Evolutionary conservation across 2,888 invertebrate genomes (phyloP).

Genomic region (Corythucha ciliata): DNA sequence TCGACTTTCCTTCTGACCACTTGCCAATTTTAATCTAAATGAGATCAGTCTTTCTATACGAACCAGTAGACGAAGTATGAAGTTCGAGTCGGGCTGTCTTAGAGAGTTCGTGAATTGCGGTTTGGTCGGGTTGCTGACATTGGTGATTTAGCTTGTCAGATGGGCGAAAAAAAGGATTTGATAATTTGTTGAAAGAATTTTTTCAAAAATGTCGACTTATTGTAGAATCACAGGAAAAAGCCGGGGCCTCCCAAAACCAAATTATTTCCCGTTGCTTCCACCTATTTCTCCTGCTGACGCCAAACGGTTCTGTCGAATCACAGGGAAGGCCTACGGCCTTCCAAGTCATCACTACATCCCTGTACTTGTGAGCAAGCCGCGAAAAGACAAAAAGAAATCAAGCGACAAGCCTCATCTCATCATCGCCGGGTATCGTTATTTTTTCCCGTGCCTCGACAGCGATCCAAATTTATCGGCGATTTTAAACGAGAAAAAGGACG

Average conservation of each 20-base stretch:
- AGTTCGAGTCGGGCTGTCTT: too few species aligned
- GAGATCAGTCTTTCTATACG: too few species aligned
- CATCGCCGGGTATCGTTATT: constrained; percentile 61
- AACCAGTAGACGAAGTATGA: too few species aligned
- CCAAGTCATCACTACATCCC: constrained; percentile 71
- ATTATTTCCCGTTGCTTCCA: constrained; percentile 70
- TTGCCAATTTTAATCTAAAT: too few species aligned
- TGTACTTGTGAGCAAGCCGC: constrained; percentile 50
- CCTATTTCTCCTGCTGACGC: constrained; percentile 78
- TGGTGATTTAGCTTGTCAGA: too few species aligned
- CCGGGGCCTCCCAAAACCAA: constrained; percentile 68
- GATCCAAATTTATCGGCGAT: constrained; percentile 47
- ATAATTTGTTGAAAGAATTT: too few species aligned
- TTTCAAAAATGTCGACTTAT: constrained; percentile 44
- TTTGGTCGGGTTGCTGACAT: too few species aligned
- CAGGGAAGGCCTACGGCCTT: constrained; percentile 64
- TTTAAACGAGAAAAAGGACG: constrained; percentile 41
- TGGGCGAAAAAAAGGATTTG: too few species aligned
- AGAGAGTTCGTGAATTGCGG: too few species aligned
- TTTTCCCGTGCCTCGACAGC: constrained; percentile 61
- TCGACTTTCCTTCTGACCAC: too few species aligned
- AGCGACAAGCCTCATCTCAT: constrained; percentile 47
- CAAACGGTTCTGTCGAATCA: constrained; percentile 66
- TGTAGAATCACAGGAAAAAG: constrained; percentile 75
- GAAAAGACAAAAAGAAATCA: constrained; percentile 27